Evolutionary conservation across 2,888 invertebrate species (phyloP).

Genomic region (Penaeus monodon): DNA sequence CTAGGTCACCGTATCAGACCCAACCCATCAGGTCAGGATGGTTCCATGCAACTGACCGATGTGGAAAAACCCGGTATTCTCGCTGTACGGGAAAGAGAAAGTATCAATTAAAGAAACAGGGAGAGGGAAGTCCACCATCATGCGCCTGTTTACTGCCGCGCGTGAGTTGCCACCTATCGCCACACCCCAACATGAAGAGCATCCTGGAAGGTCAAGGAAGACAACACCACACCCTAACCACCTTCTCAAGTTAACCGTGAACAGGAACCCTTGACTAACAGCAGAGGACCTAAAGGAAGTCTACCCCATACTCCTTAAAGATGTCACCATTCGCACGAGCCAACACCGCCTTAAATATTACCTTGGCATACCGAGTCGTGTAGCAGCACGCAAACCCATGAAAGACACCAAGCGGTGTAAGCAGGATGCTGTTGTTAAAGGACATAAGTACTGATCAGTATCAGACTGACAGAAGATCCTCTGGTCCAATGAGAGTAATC

Average conservation of each 20-base stretch:
- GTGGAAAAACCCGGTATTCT: no score
- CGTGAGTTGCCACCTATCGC: neutral
- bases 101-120: neutral
- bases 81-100: neutral
- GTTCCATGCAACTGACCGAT: no score
- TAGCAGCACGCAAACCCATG: neutral
- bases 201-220: neutral
- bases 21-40: no score
- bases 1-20: no score
- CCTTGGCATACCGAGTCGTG: neutral
- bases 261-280: neutral
- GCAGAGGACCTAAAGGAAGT: neutral
- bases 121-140: neutral
- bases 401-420: neutral
- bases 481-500: no score
- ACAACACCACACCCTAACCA: no score
- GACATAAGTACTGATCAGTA: neutral
- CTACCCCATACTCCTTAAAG: neutral
- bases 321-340: neutral
- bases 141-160: neutral
- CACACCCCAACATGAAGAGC: neutral
- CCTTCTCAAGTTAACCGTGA: neutral
- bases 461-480: no score
- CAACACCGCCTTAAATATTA: neutral
- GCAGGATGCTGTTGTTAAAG: neutral